Base-by-base conservation (phyloP, 2,888 invertebrate genomes). In the Leptinotarsa peninsularis region DNA sequence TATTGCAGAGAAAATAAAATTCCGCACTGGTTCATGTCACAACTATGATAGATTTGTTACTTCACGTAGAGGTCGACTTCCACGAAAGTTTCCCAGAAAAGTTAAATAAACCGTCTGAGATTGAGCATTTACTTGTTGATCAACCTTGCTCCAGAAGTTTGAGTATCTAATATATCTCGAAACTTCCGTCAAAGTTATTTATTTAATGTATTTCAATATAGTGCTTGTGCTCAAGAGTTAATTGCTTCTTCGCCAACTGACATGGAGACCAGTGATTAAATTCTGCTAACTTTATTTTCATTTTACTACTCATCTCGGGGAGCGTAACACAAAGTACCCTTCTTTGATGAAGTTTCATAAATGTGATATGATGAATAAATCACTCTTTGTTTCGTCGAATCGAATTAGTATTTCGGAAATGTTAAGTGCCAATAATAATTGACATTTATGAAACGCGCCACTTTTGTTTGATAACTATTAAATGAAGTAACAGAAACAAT, bases 61-160 rank as follows among this genome's bases (percentile, higher is more conserved):
- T 54, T 4, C 27, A 68, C n/a, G 54, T 68, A 72, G 13, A 14
- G 5, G 71, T 76, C 74, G 71, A 76, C 74, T 67, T 76, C 71
- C 56, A 54, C 66, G 58, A 73, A 77, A 77, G 63, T 75, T 72
- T 60, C 58, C 14, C 13, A 63, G 73, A 72, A 72, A 74, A 58
- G 56, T 73, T 69, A 73, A 72, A 75, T 76, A 77, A 75, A 75
- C 76, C 80, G 78, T 76, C 76, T 71, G 69, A 74, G 75, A 77
- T 70, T 68, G 73, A 72, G 70, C 76, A 78, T 78, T 77, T 80
- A 80, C 80, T 80, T 80, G 78, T 78, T 80, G 76, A 75, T 74
- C 73, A 73, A 77, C 76, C 75, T 78, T 79, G 71, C 75, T 76
- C 50, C 69, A 60, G 75, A 75, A 79, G 76, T 79, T 79, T 75